Base-by-base conservation (phyloP, 2,888 invertebrate genomes). In the Nomada goodeniana region DNA sequence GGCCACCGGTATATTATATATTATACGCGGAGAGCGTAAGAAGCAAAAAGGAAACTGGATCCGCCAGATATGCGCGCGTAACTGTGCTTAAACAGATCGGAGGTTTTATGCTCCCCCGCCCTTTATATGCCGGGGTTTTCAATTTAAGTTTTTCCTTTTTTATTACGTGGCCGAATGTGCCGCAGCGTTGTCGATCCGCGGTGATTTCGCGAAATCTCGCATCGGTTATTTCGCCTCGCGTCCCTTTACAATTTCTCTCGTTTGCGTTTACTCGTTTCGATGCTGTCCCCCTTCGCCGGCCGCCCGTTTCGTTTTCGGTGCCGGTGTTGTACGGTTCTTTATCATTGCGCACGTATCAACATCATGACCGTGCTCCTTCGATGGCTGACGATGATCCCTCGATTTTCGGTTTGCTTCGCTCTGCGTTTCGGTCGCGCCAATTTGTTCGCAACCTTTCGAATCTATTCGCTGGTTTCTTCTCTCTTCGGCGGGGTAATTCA, bases 91-190 rank as follows among this genome's bases (percentile, higher is more conserved):
- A 53, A 84, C 74, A 61, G 63, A 63, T 4, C 55, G 36, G 53
- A 61, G 63, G 76, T 80, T 84, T 84, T 82, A 80, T 84, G 71
- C 61, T 67, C 75, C 63, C 23, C 23, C 23, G 0, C 65, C 77
- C 70, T 80, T 83, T 85, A 79, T 83, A 76, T 73, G 65, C 76
- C 77, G 81, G 73, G 78, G 73, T 85, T 85, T 85, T 78, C 85
- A 83, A 85, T 85, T 81, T 83, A 79, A 73, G 81, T 78, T 83
- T 81, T 85, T 85, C 2, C 2, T 26, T 26, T 36, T 36, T 36
- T 83, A 80, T 84, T 74, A 76, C 74, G 55, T 59, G 57, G 64
- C 71, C 59, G 57, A 26, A 23, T 15, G 72, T 73, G 65, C 76
- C 18, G 60, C 59, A 71, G 75, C 36, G 69, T 78, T 69, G 82